These are phyloP conservation scores for Trypoxylon attenuatum DNA, from an alignment of 2,888 invertebrate genomes.

Conservation along the genomic window DNA sequence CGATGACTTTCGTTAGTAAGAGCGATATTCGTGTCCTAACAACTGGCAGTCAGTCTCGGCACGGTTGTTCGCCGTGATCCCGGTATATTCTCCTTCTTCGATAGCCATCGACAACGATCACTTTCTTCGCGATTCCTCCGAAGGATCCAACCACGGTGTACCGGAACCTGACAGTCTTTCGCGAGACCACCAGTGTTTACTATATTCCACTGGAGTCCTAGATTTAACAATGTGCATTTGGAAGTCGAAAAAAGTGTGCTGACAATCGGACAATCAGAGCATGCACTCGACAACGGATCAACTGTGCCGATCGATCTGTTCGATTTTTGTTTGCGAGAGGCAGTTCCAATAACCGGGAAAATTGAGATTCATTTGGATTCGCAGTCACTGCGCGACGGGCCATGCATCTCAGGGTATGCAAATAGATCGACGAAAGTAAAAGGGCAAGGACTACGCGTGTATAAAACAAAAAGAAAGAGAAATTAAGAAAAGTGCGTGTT, in stretches of 20 bases:
- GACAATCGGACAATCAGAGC: too few species aligned
- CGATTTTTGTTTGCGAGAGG: neutral
- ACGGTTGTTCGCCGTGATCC: slow-evolving; percentile 26
- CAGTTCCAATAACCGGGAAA: neutral
- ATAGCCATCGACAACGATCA: slow-evolving; percentile 48
- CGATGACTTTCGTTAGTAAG: slow-evolving; percentile 36
- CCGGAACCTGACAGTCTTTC: slow-evolving; percentile 27
- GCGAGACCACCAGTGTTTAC: slow-evolving; percentile 32
- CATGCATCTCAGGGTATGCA: neutral
- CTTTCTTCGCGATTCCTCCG: slow-evolving; percentile 58
- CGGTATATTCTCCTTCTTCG: slow-evolving; percentile 45
- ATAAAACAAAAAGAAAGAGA: neutral
- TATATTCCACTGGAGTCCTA: neutral
- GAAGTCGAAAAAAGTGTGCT: too few species aligned
- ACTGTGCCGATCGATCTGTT: neutral
- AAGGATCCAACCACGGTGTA: slow-evolving; percentile 33
- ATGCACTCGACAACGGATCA: too few species aligned
- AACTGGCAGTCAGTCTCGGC: slow-evolving; percentile 24
- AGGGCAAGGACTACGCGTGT: neutral
- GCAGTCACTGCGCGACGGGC: too few species aligned
- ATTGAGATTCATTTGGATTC: too few species aligned
- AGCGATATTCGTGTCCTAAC: slow-evolving; percentile 36
- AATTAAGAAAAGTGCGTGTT: slow-evolving; percentile 4
- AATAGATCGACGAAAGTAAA: neutral
- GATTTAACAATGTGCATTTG: too few species aligned